Conservation (phyloP, 2,888 invertebrate species). For the Synergus itoensis region DNA sequence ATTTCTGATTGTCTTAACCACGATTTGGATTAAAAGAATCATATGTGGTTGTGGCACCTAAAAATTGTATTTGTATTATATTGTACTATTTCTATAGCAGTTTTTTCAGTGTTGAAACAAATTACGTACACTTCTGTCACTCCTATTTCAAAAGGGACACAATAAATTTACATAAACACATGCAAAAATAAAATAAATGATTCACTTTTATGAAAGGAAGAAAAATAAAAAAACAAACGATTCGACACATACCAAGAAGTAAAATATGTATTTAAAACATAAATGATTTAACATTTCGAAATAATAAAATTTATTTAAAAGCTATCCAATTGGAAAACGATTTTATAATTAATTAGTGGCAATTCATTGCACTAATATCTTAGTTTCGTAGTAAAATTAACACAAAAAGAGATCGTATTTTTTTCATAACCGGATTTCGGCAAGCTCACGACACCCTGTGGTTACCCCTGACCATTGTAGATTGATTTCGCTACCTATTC, state of each 20-base stretch:
- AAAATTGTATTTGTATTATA: no score
- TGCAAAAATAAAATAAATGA: neutral
- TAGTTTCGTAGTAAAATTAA: constrained; percentile 3
- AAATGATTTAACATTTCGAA: neutral
- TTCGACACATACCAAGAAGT: neutral
- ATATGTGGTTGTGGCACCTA: no score
- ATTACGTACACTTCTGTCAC: no score
- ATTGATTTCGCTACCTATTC: constrained; percentile 28
- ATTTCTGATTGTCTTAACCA: no score
- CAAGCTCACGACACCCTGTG: constrained; percentile 59
- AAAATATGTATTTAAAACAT: neutral
- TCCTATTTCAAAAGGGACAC: no score
- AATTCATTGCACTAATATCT: constrained; percentile 61
- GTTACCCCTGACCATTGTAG: constrained; percentile 36
- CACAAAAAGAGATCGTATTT: constrained; percentile 10
- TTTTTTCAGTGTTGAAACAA: no score
- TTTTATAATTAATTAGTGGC: constrained; percentile 41
- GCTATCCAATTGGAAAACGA: no score
- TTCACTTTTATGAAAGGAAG: neutral
- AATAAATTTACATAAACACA: no score
- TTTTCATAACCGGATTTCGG: constrained; percentile 54
- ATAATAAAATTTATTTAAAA: neutral
- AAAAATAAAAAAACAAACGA: neutral
- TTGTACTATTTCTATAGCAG: no score
- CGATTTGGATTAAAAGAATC: no score